Conservation (phyloP, 2,113 vertebrate genomes). For the Halcyon malimbica region DNA sequence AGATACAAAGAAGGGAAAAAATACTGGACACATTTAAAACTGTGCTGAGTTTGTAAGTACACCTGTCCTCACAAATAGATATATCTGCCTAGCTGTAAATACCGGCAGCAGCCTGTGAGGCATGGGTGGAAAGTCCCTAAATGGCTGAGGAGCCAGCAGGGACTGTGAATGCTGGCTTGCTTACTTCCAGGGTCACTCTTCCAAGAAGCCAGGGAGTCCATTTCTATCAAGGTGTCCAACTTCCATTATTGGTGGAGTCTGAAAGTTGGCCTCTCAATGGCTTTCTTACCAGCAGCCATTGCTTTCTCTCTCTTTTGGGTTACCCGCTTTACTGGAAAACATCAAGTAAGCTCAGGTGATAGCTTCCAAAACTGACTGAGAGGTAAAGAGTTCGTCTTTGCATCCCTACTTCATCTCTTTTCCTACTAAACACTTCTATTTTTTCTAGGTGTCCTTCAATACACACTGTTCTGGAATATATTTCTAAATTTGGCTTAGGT, state of each 20-base stretch:
- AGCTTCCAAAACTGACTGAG: neutral
- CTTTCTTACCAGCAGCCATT: neutral
- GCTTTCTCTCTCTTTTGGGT: neutral
- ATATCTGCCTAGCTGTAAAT: neutral
- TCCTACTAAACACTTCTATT: neutral
- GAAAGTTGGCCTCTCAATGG: neutral
- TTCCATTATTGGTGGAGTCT: neutral
- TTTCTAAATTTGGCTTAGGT: neutral
- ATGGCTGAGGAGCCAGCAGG: neutral
- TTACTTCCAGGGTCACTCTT: neutral
- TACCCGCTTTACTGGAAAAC: neutral
- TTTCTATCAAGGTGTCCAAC: neutral
- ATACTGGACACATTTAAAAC: neutral
- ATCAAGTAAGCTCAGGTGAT: neutral
- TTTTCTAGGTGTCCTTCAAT: neutral
- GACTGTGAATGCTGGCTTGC: neutral
- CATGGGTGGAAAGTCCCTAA: neutral
- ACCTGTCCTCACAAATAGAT: neutral
- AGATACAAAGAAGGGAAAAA: neutral
- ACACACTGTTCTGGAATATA: neutral
- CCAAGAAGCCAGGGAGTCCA: neutral
- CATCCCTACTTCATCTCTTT: neutral
- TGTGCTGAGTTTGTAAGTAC: neutral
- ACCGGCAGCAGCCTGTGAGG: rapidly evolving
- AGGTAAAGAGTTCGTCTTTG: neutral